These are phyloP conservation scores for Premnoplex brunnescens DNA, from an alignment of 2,797 vertebrate genomes.

Conservation along the genomic window DNA sequence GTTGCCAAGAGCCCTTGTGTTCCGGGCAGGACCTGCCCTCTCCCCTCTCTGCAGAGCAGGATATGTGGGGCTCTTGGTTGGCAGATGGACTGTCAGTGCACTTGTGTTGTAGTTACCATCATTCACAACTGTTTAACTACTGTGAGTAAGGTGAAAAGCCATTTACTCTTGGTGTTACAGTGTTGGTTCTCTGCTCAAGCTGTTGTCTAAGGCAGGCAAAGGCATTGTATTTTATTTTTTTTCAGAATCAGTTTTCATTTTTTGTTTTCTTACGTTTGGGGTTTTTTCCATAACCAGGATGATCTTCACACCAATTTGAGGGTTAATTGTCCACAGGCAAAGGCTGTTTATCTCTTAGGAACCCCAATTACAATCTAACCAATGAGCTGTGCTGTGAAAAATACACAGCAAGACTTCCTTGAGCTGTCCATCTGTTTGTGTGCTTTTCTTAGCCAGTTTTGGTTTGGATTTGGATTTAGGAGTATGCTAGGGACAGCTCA, in stretches of 20 bases:
- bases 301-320: not conserved
- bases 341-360: not conserved
- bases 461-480: not conserved
- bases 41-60: too few species aligned
- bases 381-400: not conserved
- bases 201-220: not conserved
- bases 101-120: not conserved
- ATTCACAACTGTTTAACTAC: not conserved
- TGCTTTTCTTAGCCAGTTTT: not conserved
- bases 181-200: not conserved
- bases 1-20: not conserved
- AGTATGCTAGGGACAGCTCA: not conserved
- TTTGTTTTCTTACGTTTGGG: not conserved
- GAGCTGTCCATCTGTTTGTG: not conserved
- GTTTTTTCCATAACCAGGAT: not conserved
- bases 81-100: fast-evolving
- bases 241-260: not conserved
- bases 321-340: not conserved
- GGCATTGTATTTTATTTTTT: not conserved
- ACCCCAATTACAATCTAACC: not conserved
- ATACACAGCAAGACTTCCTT: not conserved
- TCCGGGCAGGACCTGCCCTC: not conserved
- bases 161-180: not conserved
- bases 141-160: not conserved
- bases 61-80: not conserved